Evolutionary conservation across 2,113 vertebrate genomes (phyloP), one percentile per base, ranked within the genome.

Genomic region (Corythornis cristatus): DNA sequence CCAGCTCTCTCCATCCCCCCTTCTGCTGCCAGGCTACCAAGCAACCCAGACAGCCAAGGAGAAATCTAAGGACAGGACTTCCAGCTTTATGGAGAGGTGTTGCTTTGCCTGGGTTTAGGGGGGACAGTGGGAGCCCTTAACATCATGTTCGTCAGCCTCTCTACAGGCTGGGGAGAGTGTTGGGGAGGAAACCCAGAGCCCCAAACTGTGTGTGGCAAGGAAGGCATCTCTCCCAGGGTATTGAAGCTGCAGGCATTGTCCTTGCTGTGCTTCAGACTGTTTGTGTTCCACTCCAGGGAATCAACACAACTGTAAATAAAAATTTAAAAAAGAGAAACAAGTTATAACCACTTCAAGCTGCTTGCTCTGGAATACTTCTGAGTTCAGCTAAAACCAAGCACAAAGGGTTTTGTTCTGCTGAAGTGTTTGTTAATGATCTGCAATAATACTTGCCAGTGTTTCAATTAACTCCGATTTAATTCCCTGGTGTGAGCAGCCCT

Each of bases 271-370:
- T 80, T 93, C 76, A 89, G 31, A 83, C 70, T 94, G 73, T 73
- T 92, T 26, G 17, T 75, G 53, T 84, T 67, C 84, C 29, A 23
- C 28, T 50, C 43, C 73, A 72, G 92, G 43, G 81, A 83, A 84
- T 83, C 57, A 83, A 64, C 92, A 93, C 66, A 89, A 64, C 8
- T 79, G 58, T 82, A 87, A 79, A 94, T 73, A 48, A 82, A 68
- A 31, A 8, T 19, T 46, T 46, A 46, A 8, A 19, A 28, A 46
- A 77, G 25, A 4, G 25, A 77, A 80, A 35, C 10, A 62, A 58
- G 54, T 46, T 26, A 12, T 43, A 76, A n/a, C 37, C 18, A 64
- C 46, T 90, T 76, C 29, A 20, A 51, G 26, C 68, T n/a, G 8
- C 62, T 87, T 71, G 29, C 60, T 83, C 31, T 68, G 83, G 78